A percentile compares a stretch with the other conserved stretches of the same genome.
Conservation (phyloP, 2,797 vertebrate species). For the Crax fasciolata region DNA sequence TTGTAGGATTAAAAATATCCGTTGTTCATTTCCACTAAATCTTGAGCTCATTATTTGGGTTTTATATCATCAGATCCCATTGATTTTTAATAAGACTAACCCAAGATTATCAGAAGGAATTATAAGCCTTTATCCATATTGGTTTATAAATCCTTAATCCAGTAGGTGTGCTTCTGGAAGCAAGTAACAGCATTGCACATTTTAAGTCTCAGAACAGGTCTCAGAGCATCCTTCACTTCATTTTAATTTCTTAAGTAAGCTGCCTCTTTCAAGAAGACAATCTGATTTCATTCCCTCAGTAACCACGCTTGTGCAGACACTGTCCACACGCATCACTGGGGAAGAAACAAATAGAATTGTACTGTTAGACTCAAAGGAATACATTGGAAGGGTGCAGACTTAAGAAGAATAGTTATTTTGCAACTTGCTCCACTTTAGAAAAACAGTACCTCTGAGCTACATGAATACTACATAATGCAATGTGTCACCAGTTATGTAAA, state of each 20-base stretch:
- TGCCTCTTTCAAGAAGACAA: background rate
- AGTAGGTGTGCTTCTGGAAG: background rate
- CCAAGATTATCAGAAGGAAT: background rate
- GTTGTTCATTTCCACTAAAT: background rate
- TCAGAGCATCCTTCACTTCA: background rate
- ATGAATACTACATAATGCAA: background rate
- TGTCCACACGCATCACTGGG: background rate
- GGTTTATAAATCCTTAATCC: background rate
- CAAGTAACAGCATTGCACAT: background rate
- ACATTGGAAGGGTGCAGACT: background rate
- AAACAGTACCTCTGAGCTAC: background rate
- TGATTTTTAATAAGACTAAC: constrained; percentile 3
- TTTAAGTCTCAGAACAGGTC: background rate
- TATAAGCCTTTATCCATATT: background rate
- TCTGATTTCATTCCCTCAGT: background rate
- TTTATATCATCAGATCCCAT: background rate
- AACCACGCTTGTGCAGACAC: too few relatives aligned
- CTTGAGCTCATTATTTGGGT: background rate
- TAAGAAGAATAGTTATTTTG: background rate
- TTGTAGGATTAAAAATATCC: background rate
- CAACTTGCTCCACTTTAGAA: background rate
- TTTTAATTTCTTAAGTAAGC: background rate
- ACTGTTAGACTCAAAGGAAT: background rate
- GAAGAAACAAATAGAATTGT: fast-evolving
- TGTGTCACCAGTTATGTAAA: background rate